Evolutionary conservation across 2,113 vertebrate species (phyloP).

Genomic region (Sakesphorus luctuosus): DNA sequence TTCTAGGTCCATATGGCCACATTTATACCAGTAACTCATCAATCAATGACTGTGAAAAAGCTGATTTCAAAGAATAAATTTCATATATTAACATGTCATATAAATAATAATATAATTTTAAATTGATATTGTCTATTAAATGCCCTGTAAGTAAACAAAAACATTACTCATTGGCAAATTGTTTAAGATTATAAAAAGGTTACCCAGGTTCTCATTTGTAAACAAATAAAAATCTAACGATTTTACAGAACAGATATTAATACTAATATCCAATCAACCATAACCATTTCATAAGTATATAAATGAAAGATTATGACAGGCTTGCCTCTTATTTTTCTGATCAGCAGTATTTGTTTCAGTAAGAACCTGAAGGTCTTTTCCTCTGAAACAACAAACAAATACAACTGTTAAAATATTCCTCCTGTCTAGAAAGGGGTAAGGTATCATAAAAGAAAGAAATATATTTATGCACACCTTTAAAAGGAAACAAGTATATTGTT

Average conservation of each 20-base stretch:
- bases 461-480: neutral
- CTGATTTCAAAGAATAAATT: neutral
- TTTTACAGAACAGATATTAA: neutral
- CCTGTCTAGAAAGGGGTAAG: neutral
- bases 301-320: neutral
- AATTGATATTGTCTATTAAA: neutral
- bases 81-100: neutral
- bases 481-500: neutral
- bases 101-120: neutral
- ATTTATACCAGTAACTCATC: neutral
- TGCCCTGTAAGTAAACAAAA: neutral
- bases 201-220: neutral
- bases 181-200: neutral
- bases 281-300: neutral
- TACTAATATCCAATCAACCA: neutral
- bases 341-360: slow-evolving; percentile 18
- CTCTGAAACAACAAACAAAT: slow-evolving; percentile 16
- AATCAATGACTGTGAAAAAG: neutral
- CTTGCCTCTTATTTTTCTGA: slow-evolving; percentile 63
- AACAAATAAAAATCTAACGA: neutral
- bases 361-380: slow-evolving; percentile 11
- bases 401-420: neutral
- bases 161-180: neutral
- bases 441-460: neutral
- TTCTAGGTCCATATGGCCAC: neutral